Evolutionary conservation across 30 jellyfish, hydroid and myxozoan genomes (phyloP).

Genomic region (Nemopilema nomurai): DNA sequence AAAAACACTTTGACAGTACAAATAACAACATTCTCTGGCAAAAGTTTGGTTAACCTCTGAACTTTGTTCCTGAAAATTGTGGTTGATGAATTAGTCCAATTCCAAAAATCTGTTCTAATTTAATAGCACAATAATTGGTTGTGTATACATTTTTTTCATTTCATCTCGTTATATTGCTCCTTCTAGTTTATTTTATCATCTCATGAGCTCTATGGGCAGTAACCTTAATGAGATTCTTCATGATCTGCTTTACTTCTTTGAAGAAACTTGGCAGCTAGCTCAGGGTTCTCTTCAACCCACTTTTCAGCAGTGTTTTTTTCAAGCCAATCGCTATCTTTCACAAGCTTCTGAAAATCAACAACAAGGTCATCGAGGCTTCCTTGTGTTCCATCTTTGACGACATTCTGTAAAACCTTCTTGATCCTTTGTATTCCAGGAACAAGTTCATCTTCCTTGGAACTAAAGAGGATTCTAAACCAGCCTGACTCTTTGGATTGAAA

Average conservation of each 20-base stretch:
- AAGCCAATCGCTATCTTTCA: constrained; percentile 68
- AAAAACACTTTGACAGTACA: too few relatives aligned
- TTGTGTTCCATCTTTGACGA: neutral
- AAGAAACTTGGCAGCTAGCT: constrained; percentile 54
- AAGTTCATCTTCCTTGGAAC: constrained; percentile 21
- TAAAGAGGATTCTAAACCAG: constrained; percentile 76
- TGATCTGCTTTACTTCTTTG: constrained; percentile 4
- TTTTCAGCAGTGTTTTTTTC: constrained; percentile 80
- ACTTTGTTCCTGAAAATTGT: too few relatives aligned
- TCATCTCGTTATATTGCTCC: too few relatives aligned
- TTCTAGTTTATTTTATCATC: too few relatives aligned
- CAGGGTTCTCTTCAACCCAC: constrained; percentile 83
- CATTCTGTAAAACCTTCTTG: constrained; percentile 14
- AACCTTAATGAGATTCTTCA: neutral
- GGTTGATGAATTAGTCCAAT: too few relatives aligned
- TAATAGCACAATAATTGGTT: too few relatives aligned
- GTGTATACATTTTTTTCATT: too few relatives aligned
- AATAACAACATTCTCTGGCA: too few relatives aligned
- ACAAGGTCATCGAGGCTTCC: constrained; percentile 62
- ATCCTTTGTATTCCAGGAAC: constrained; percentile 43
- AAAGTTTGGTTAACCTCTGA: too few relatives aligned
- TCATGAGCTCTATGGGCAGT: too few relatives aligned
- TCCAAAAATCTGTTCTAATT: too few relatives aligned
- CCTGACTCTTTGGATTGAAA: constrained; percentile 70
- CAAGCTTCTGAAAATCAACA: constrained; percentile 43